These are phyloP conservation scores for Palythoa caribaeorum DNA, from an alignment of 92 coral and sea anemone species.

Conservation along the genomic window DNA sequence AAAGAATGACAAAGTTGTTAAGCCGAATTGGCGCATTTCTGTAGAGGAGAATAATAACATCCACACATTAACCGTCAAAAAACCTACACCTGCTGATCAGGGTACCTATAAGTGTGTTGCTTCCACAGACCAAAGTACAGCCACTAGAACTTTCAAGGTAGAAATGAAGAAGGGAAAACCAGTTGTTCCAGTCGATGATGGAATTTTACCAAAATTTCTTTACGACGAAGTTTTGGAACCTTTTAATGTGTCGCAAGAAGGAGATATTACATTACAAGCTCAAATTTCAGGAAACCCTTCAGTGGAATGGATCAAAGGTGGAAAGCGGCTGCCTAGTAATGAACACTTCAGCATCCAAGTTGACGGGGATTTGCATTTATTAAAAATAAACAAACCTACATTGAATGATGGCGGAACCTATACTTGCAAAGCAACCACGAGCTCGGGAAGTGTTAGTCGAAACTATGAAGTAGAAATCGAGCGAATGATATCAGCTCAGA, in stretches of 20 bases:
- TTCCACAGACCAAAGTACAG: slow-evolving; percentile 76
- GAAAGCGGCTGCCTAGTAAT: slow-evolving; percentile 57
- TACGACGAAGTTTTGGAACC: slow-evolving; percentile 76
- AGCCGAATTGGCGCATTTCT: slow-evolving; percentile 59
- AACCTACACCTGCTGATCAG: slow-evolving; percentile 75
- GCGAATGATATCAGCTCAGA: slow-evolving; percentile 43
- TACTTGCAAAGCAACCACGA: slow-evolving; percentile 85
- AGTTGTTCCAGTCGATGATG: slow-evolving; percentile 38
- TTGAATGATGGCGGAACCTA: slow-evolving; percentile 88
- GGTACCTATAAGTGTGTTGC: slow-evolving; percentile 89
- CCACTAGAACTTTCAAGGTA: slow-evolving; percentile 55
- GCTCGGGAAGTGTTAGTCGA: slow-evolving; percentile 72
- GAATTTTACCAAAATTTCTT: slow-evolving; percentile 75
- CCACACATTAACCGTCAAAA: slow-evolving; percentile 72
- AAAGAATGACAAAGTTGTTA: slow-evolving; percentile 70
- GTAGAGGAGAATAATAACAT: slow-evolving; percentile 70
- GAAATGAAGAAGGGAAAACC: slow-evolving; percentile 58
- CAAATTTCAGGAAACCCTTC: slow-evolving; percentile 88
- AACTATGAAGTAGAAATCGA: slow-evolving; percentile 45
- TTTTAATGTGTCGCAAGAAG: slow-evolving; percentile 75
- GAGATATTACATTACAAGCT: slow-evolving; percentile 78
- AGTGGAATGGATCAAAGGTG: slow-evolving; percentile 90
- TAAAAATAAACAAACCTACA: slow-evolving; percentile 66
- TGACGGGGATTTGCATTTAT: slow-evolving; percentile 77
- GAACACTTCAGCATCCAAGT: slow-evolving; percentile 62